Percentiles rank a stretch among this genome's conserved stretches.
phyloP scores from a whole-genome alignment of 1,140 invertebrate species.

The Plectus sambesii region DNA sequence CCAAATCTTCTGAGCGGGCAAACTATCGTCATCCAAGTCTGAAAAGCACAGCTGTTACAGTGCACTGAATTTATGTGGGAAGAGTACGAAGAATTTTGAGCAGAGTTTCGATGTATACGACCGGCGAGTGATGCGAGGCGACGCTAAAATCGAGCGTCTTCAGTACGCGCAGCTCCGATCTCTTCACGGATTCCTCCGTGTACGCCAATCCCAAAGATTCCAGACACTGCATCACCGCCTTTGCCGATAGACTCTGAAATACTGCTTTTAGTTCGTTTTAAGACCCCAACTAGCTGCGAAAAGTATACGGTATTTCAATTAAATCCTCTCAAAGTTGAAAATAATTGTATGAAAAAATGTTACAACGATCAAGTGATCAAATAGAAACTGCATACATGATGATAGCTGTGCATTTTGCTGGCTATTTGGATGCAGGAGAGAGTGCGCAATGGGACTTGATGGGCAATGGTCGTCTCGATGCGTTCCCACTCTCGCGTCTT shows the following conservation, averaged over 20 bases:
- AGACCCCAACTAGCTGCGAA: too few relatives aligned
- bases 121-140: slow-evolving; percentile 13
- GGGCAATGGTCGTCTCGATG: slow-evolving; percentile 19
- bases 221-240: slow-evolving; percentile 15
- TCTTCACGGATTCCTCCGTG: slow-evolving; percentile 17
- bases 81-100: slow-evolving; percentile 17
- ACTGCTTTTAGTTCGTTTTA: too few relatives aligned
- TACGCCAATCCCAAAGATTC: slow-evolving; percentile 21
- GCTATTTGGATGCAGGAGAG: slow-evolving; percentile 22
- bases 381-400: too few relatives aligned
- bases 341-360: too few relatives aligned
- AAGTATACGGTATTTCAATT: too few relatives aligned
- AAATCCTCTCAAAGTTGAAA: too few relatives aligned
- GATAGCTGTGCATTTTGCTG: slow-evolving; percentile 17
- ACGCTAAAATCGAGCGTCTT: slow-evolving; percentile 17
- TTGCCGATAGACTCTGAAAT: slow-evolving; percentile 12
- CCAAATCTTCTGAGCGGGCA: too few relatives aligned
- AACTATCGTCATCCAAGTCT: too few relatives aligned
- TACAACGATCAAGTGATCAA: too few relatives aligned
- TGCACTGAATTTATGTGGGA: too few relatives aligned
- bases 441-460: slow-evolving; percentile 14
- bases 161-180: slow-evolving; percentile 20
- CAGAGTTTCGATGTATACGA: slow-evolving; percentile 18
- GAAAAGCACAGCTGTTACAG: too few relatives aligned
- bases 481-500: slow-evolving; percentile 17